Evolutionary conservation across 2,797 vertebrate species (phyloP), one percentile per base, ranked within the genome.

Genomic region (Cossypha dichroa): DNA sequence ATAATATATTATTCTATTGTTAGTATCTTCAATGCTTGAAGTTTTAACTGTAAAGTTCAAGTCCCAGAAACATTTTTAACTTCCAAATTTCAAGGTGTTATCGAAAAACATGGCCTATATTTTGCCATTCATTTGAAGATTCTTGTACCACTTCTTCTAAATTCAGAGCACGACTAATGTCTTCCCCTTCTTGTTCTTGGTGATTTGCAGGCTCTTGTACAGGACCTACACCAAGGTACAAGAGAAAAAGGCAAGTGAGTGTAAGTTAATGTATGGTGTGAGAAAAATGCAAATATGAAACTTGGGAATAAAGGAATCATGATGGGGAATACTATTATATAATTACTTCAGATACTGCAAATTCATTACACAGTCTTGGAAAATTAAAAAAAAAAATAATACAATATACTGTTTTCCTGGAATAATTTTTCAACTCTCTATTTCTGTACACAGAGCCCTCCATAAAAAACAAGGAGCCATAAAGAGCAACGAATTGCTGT

Each of bases 61-160:
- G 93, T 81, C 49, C 66, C 45, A n/a, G 49, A 66, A 94, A 74
- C 5, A 23, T 15, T n/a, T 48, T 29, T 77, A 82, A 60, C 26
- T 91, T 87, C 72, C 60, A 74, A 48, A 82, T 73, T 38, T 14
- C 10, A 19, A 48, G 31, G 34, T 41, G 46, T 98, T 94, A 98
- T 96, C 98, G 98, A 97, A 99, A 99, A 96, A 99, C 99, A 20
- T 97, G 98, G 85, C 98, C 94, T 87, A 99, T 98, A 75, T 96
- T 98, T 95, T 99, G 99, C 99, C 99, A 99, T 96, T 99, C 99
- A 86, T 97, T 98, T 3, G 98, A 96, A 2, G 99, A 96, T 93
- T 99, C 99, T 89, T 98, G 98, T 25, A 98, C 99, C 88, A 99
- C 99, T 70, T 99, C 99, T 89, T 99, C 99, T 94, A 99, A 98